These are phyloP conservation scores for Melipona bicolor DNA, from an alignment of 2,888 invertebrate genomes.

Conservation along the genomic window DNA sequence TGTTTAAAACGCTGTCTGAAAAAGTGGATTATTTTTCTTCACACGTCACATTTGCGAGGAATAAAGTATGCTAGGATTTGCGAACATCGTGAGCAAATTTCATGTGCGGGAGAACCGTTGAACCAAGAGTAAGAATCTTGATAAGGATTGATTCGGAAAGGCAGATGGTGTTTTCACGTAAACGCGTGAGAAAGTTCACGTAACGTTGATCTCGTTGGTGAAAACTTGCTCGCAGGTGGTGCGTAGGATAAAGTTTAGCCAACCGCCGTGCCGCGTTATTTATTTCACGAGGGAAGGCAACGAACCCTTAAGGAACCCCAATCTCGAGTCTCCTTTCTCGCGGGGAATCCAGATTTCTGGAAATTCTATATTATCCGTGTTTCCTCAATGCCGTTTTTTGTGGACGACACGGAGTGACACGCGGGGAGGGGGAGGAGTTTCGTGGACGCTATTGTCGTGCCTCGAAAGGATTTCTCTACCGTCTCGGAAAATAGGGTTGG, in stretches of 20 bases:
- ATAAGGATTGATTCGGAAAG: conserved; percentile 30
- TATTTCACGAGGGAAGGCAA: conserved; percentile 68
- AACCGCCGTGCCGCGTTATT: conserved; percentile 64
- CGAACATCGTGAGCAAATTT: not conserved
- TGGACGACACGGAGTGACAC: conserved; percentile 72
- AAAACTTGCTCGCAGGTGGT: conserved; percentile 62
- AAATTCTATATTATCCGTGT: conserved; percentile 73
- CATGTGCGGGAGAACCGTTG: not conserved
- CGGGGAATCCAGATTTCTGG: conserved; percentile 75
- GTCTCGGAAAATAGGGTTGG: conserved; percentile 42
- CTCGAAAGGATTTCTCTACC: conserved; percentile 70
- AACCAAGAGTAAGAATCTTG: not conserved
- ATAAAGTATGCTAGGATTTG: too few species aligned
- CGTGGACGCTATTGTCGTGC: conserved; percentile 65
- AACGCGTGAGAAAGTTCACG: conserved; percentile 76
- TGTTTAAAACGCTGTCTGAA: not conserved
- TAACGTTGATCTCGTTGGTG: conserved; percentile 53
- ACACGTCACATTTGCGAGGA: too few species aligned
- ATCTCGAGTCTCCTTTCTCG: conserved; percentile 68
- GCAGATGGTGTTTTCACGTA: conserved; percentile 36
- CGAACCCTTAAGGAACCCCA: conserved; percentile 72
- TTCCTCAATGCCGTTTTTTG: conserved; percentile 68
- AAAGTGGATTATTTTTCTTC: not conserved
- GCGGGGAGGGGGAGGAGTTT: conserved; percentile 33
- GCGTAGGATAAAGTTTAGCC: conserved; percentile 53